Evolutionary conservation across 2,888 invertebrate species (phyloP).

Genomic region (Loripinus fragilis): DNA sequence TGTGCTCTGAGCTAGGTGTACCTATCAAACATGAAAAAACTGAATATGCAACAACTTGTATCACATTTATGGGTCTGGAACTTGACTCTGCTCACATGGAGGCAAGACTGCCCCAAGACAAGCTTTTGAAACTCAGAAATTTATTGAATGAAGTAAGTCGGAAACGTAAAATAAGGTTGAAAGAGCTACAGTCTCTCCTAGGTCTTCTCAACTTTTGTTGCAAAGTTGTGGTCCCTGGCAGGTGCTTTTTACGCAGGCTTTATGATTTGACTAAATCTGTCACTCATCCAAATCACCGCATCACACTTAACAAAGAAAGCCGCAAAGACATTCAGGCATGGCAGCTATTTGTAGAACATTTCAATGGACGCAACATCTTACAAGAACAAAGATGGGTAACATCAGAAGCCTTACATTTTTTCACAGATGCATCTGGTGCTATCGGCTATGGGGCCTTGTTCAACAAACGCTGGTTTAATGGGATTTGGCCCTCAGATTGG

Average conservation of each 20-base stretch:
- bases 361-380: not conserved
- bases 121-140: not conserved
- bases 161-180: not conserved
- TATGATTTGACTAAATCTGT: not conserved
- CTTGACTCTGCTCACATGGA: not conserved
- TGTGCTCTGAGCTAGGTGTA: not conserved
- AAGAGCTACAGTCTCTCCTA: conserved; percentile 11
- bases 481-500: not conserved
- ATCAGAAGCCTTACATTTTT: not conserved
- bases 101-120: not conserved
- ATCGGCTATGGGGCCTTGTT: not conserved
- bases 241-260: not conserved
- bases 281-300: not conserved
- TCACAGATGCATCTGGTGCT: not conserved
- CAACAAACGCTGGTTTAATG: conserved; percentile 2
- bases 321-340: not conserved
- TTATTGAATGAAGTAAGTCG: not conserved
- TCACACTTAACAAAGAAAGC: not conserved
- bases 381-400: not conserved
- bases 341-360: not conserved
- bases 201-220: not conserved
- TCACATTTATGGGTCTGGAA: conserved; percentile 13
- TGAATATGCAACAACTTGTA: not conserved
- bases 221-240: not conserved
- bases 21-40: not conserved